A percentile compares a stretch with the other conserved stretches of the same genome.
Evolutionary conservation across 1,140 invertebrate genomes (phyloP).

Genomic region (Lasioglossum albipes): DNA sequence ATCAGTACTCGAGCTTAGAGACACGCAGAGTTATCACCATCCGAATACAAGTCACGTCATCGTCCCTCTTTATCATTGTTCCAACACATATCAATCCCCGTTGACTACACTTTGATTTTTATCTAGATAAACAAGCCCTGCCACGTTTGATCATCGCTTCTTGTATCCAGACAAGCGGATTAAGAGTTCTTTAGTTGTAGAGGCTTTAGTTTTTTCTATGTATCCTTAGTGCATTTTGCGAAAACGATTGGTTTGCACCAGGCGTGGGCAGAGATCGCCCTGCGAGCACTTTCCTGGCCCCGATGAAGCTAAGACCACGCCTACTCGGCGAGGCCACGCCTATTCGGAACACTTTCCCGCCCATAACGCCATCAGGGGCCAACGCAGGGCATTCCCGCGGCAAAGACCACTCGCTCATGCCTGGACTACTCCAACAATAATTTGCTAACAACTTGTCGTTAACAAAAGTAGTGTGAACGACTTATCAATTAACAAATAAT

Average conservation of each 20-base stretch:
- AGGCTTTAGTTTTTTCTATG: neutral
- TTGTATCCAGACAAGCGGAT: neutral
- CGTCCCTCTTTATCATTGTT: slow-evolving; percentile 13
- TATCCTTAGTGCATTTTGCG: slow-evolving; percentile 16
- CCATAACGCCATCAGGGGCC: too few species aligned
- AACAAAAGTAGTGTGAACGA: neutral
- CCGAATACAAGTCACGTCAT: neutral
- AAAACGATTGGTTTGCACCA: too few species aligned
- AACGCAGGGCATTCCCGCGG: too few species aligned
- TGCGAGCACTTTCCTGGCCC: too few species aligned
- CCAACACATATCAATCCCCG: slow-evolving; percentile 8
- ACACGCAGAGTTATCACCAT: neutral
- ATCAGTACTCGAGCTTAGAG: neutral
- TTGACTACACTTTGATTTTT: too few species aligned
- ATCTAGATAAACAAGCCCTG: neutral
- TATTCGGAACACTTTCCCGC: too few species aligned
- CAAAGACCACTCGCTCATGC: too few species aligned
- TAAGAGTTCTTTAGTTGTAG: neutral
- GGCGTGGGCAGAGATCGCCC: too few species aligned
- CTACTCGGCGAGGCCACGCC: too few species aligned
- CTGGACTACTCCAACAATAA: neutral
- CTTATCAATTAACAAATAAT: too few species aligned
- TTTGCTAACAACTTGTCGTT: neutral
- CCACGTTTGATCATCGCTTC: neutral
- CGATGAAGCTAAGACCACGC: too few species aligned